A percentile compares a stretch with the other conserved stretches of the same genome.
Evolutionary conservation across 2,797 vertebrate genomes (phyloP).

Genomic region (Hypotaenidia philippensis): DNA sequence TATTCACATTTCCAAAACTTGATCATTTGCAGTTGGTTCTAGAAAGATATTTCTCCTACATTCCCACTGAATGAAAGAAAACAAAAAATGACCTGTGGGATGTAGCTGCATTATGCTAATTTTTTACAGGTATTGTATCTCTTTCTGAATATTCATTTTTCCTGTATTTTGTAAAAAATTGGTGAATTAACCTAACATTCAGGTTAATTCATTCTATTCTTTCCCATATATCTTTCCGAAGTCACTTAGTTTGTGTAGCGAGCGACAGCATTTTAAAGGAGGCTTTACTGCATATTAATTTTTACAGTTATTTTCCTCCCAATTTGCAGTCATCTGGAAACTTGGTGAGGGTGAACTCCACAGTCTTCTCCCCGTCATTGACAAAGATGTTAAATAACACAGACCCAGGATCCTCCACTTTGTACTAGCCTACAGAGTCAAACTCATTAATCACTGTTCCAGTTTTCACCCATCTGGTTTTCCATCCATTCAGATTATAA

Average conservation of each 20-base stretch:
- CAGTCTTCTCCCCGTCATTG: not conserved
- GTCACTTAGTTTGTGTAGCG: not conserved
- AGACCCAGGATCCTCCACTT: not conserved
- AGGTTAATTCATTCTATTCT: not conserved
- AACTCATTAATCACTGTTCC: not conserved
- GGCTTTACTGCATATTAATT: not conserved
- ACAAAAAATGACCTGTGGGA: not conserved
- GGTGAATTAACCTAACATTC: not conserved
- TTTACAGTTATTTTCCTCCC: not conserved
- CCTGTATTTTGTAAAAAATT: not conserved
- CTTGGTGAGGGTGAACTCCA: not conserved
- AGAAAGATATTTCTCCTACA: not conserved
- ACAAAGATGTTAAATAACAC: not conserved
- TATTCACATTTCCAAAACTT: not conserved
- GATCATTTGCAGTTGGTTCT: not conserved
- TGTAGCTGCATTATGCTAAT: not conserved
- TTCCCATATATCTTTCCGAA: not conserved
- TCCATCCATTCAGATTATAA: rapidly evolving
- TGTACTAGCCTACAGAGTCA: not conserved
- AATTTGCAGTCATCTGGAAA: not conserved
- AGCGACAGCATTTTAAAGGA: not conserved
- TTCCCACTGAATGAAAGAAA: not conserved
- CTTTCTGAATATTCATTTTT: not conserved
- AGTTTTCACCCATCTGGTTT: not conserved
- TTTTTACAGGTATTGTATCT: not conserved